A percentile compares a stretch with the other conserved stretches of the same genome.
Evolutionary conservation across 2,888 invertebrate species (phyloP).

Genomic region (Volucella zonaria): DNA sequence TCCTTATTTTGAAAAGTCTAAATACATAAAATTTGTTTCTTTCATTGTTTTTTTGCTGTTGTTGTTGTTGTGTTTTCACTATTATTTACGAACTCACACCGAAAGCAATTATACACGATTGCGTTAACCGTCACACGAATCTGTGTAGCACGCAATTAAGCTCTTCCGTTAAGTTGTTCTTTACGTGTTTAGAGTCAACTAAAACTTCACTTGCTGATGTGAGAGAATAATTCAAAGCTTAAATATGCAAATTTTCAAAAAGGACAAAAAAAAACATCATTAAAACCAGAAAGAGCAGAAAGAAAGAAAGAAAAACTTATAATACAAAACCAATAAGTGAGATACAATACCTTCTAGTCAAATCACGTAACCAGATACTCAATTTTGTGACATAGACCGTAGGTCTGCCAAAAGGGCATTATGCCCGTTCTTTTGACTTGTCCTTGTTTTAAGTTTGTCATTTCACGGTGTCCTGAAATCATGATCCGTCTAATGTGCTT

Average conservation of each 20-base stretch:
- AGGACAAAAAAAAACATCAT: slow-evolving; percentile 16
- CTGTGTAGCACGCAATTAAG: slow-evolving; percentile 61
- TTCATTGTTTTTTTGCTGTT: background rate
- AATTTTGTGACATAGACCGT: slow-evolving; percentile 22
- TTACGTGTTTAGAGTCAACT: slow-evolving; percentile 51
- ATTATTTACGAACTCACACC: slow-evolving; percentile 35
- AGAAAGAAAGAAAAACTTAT: slow-evolving; percentile 13
- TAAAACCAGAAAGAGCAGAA: background rate
- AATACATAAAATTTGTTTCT: background rate
- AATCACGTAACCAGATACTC: slow-evolving; percentile 57
- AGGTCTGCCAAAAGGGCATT: slow-evolving; percentile 38
- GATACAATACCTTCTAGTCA: slow-evolving; percentile 46
- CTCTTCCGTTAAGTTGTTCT: slow-evolving; percentile 54
- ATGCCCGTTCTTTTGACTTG: slow-evolving; percentile 20
- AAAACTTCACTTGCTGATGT: slow-evolving; percentile 26
- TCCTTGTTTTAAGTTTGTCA: slow-evolving; percentile 63
- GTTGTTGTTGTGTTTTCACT: background rate
- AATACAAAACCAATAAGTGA: background rate
- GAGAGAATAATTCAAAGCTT: slow-evolving; percentile 30
- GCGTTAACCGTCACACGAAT: slow-evolving; percentile 64
- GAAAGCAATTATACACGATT: slow-evolving; percentile 60
- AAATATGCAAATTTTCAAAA: slow-evolving; percentile 50
- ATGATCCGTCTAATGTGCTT: slow-evolving; percentile 55
- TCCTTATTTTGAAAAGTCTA: background rate
- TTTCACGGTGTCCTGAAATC: slow-evolving; percentile 34